A percentile compares a stretch with the other conserved stretches of the same genome.
Evolutionary conservation across 2,888 invertebrate species (phyloP).

Genomic region (Melinopterus prodromus): DNA sequence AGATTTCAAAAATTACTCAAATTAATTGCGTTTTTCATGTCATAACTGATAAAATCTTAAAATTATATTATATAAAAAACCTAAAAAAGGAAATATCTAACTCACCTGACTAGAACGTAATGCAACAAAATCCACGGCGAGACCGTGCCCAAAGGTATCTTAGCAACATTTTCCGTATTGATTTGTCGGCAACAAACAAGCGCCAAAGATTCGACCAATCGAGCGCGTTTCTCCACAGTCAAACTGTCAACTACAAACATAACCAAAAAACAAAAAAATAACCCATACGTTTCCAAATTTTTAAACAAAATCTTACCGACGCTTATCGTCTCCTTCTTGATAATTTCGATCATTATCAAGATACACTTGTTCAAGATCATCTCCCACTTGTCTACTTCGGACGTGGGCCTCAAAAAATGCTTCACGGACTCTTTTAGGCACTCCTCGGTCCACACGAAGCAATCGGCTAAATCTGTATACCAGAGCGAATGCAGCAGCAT

Average conservation of each 20-base stretch:
- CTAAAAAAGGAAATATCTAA: conserved; percentile 23
- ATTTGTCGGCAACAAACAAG: conserved; percentile 81
- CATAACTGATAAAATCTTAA: conserved; percentile 8
- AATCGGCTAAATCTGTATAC: conserved; percentile 62
- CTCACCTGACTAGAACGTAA: conserved; percentile 73
- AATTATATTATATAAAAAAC: background rate
- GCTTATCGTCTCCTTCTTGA: conserved; percentile 64
- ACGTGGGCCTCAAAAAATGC: conserved; percentile 61
- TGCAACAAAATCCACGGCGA: conserved; percentile 87
- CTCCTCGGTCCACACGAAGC: conserved; percentile 80
- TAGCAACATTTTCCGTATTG: conserved; percentile 72
- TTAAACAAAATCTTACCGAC: conserved; percentile 57
- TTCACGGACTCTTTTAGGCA: conserved; percentile 77
- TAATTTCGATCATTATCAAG: conserved; percentile 62
- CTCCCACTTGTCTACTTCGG: conserved; percentile 58
- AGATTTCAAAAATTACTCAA: background rate
- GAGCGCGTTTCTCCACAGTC: conserved; percentile 67
- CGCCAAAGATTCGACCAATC: conserved; percentile 78
- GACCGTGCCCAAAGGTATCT: conserved; percentile 75
- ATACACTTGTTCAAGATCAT: conserved; percentile 59
- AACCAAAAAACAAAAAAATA: conserved; percentile 31
- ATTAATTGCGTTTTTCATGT: background rate
- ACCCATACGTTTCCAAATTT: background rate
- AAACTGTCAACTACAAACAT: conserved; percentile 58
- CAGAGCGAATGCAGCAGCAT: conserved; percentile 62